Percentiles rank a stretch among this genome's conserved stretches.
These are phyloP conservation scores for Ooceraea biroi DNA, from an alignment of 1,140 invertebrate species.

Conservation along the genomic window DNA sequence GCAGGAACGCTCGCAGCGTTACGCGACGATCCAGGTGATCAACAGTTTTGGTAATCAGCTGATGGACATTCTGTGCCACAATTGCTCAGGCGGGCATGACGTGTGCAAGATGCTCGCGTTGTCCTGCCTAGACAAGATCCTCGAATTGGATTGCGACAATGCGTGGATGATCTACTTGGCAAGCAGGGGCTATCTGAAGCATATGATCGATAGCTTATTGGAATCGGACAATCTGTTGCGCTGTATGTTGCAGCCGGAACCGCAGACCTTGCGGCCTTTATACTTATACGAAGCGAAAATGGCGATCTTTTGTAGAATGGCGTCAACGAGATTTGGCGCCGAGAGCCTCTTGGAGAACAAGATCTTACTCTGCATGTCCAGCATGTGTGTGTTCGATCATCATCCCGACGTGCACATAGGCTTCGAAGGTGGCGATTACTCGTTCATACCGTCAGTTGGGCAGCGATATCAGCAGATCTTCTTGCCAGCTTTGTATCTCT, in stretches of 20 bases:
- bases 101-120: slow-evolving; percentile 95
- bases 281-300: slow-evolving; percentile 96
- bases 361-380: slow-evolving; percentile 90
- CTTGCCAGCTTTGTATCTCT: slow-evolving; percentile 92
- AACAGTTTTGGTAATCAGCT: slow-evolving; percentile 92
- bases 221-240: slow-evolving; percentile 91
- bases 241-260: slow-evolving; percentile 89
- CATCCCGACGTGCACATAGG: slow-evolving; percentile 90
- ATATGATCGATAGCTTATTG: slow-evolving; percentile 92
- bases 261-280: slow-evolving; percentile 90
- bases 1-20: slow-evolving; percentile 84
- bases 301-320: slow-evolving; percentile 92
- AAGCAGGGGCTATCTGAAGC: slow-evolving; percentile 93
- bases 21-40: slow-evolving; percentile 87
- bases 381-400: slow-evolving; percentile 92
- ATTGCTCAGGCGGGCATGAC: slow-evolving; percentile 95
- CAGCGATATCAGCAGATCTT: slow-evolving; percentile 93
- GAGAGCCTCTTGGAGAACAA: slow-evolving; percentile 92
- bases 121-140: slow-evolving; percentile 92
- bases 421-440: slow-evolving; percentile 81
- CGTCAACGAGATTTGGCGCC: slow-evolving; percentile 91
- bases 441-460: slow-evolving; percentile 88
- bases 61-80: slow-evolving; percentile 93
- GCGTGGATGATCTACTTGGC: slow-evolving; percentile 92
- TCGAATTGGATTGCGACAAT: slow-evolving; percentile 91